These are phyloP conservation scores for Drosophila lacertosa DNA, from an alignment of 1,140 invertebrate species.

Conservation along the genomic window DNA sequence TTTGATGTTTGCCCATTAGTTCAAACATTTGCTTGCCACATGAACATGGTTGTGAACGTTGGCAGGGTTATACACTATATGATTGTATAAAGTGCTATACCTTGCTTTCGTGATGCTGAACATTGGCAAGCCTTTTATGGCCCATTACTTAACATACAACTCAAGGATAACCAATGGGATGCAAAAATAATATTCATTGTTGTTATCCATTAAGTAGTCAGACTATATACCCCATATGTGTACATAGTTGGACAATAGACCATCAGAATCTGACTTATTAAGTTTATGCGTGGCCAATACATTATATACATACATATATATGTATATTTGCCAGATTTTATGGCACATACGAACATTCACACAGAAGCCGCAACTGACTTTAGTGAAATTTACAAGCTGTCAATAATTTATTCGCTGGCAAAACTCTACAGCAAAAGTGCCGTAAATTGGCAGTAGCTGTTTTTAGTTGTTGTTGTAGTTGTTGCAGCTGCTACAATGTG, in stretches of 20 bases:
- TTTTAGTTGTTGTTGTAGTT: constrained; percentile 16
- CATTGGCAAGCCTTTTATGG: background rate
- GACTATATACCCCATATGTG: background rate
- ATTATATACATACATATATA: constrained; percentile 6
- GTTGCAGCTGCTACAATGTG: constrained; percentile 31
- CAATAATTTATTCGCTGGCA: constrained; percentile 75
- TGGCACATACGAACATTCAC: constrained; percentile 11
- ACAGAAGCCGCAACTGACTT: constrained; percentile 61
- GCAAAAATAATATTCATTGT: too few species aligned
- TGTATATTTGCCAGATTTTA: constrained; percentile 20
- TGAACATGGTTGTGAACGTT: background rate
- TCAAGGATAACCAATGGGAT: too few species aligned
- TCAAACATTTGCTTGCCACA: background rate
- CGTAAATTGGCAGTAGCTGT: constrained; percentile 70
- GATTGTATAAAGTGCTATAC: background rate
- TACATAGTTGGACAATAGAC: constrained; percentile 1
- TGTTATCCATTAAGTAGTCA: too few species aligned
- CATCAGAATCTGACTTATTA: constrained; percentile 8
- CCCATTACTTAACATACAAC: too few species aligned
- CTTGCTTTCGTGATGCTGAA: background rate
- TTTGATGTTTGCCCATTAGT: constrained; percentile 1
- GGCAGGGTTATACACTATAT: background rate
- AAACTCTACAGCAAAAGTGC: constrained; percentile 74
- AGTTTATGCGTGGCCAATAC: constrained; percentile 9
- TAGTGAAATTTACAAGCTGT: constrained; percentile 79